Percentiles rank a stretch among this genome's conserved stretches.
Evolutionary conservation across 2,113 vertebrate species (phyloP).

Genomic region (Nicator chloris): DNA sequence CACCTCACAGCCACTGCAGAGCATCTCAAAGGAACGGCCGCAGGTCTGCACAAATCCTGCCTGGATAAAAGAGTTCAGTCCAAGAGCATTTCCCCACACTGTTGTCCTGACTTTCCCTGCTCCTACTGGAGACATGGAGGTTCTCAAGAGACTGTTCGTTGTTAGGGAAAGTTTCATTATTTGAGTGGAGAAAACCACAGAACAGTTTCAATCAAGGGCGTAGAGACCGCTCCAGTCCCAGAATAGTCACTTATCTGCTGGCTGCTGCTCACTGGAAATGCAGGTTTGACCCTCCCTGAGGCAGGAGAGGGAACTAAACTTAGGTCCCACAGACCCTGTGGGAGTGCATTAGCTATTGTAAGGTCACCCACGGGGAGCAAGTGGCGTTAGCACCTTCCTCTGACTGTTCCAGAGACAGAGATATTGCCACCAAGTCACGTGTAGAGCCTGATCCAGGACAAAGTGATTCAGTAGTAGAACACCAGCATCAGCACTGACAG

Average conservation of each 20-base stretch:
- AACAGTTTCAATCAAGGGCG: neutral
- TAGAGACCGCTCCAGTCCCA: neutral
- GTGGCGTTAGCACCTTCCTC: neutral
- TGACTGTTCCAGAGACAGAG: neutral
- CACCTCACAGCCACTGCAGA: neutral
- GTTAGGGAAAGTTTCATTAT: neutral
- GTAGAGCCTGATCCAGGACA: accelerated
- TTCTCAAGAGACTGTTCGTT: neutral
- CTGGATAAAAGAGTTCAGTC: neutral
- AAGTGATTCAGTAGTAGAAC: accelerated
- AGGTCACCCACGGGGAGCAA: accelerated
- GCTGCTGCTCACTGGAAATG: neutral
- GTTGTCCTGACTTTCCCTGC: neutral
- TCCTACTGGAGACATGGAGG: accelerated
- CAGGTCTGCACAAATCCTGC: neutral
- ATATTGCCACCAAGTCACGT: accelerated
- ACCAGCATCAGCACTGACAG: neutral
- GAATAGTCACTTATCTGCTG: slow-evolving; percentile 22
- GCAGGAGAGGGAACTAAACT: neutral
- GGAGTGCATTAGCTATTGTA: neutral
- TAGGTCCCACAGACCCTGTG: neutral
- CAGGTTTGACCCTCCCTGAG: neutral
- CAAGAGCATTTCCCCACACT: neutral
- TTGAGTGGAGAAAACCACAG: neutral
- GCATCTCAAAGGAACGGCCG: accelerated